Evolutionary conservation across 2,797 vertebrate genomes (phyloP).

Genomic region (Prionace glauca): DNA sequence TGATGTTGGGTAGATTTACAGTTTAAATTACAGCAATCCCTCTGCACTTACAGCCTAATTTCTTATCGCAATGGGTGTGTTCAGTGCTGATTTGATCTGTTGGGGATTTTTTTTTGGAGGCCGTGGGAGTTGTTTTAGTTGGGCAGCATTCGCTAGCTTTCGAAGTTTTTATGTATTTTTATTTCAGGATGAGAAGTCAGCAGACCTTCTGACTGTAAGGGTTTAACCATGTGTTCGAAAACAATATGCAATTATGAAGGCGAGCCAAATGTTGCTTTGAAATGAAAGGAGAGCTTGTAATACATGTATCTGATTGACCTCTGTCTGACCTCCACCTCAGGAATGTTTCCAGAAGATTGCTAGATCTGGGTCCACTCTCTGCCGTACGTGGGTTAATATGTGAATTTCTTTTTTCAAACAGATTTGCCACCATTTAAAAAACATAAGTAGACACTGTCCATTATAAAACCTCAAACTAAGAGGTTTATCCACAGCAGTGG

Average conservation of each 20-base stretch:
- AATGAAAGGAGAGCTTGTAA: slow-evolving; percentile 17
- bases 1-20: neutral
- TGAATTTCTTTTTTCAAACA: slow-evolving; percentile 7
- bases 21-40: neutral
- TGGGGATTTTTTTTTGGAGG: neutral
- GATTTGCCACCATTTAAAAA: neutral
- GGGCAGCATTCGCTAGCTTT: neutral
- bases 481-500: neutral
- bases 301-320: slow-evolving; percentile 12
- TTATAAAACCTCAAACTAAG: neutral
- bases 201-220: neutral
- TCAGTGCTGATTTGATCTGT: neutral
- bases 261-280: neutral
- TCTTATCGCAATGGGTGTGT: neutral
- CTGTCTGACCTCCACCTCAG: slow-evolving; percentile 13
- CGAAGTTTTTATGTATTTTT: neutral
- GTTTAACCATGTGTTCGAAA: neutral
- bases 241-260: neutral
- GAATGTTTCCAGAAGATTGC: neutral
- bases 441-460: neutral
- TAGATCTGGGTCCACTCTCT: neutral
- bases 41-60: neutral
- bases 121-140: neutral
- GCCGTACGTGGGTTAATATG: neutral
- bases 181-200: neutral